Percentiles rank a stretch among this genome's conserved stretches.
These are phyloP conservation scores for Lepetodrilus schrolli DNA, from an alignment of 2,888 invertebrate species.

Conservation along the genomic window DNA sequence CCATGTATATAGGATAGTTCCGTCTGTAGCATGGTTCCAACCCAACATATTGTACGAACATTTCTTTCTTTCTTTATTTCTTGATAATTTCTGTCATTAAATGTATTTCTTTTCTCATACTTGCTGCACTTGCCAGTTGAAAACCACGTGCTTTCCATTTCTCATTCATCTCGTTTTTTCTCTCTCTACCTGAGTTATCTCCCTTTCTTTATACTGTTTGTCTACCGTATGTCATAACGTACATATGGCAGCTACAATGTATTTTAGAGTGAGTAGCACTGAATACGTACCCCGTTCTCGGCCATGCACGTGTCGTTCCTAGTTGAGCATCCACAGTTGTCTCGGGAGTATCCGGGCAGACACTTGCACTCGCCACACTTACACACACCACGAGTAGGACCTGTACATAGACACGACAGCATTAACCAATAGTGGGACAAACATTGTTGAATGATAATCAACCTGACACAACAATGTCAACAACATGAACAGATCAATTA, in stretches of 20 bases:
- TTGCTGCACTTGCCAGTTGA: too few species aligned
- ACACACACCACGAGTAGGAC: conserved; percentile 39
- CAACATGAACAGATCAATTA: too few species aligned
- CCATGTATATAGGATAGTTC: too few species aligned
- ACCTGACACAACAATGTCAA: too few species aligned
- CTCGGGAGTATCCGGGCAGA: conserved; percentile 35
- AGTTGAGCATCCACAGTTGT: conserved; percentile 44
- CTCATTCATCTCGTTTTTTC: neutral
- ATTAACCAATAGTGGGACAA: too few species aligned
- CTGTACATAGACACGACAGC: conserved; percentile 10
- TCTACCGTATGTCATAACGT: neutral
- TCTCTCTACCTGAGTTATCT: neutral
- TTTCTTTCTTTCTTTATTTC: too few species aligned
- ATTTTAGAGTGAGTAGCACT: neutral
- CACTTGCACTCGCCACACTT: conserved; percentile 42
- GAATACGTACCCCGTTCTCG: conserved; percentile 36
- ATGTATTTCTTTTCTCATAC: too few species aligned
- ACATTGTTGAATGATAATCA: too few species aligned
- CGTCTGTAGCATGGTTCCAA: too few species aligned
- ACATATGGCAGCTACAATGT: neutral
- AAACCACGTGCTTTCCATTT: too few species aligned
- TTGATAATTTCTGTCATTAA: too few species aligned
- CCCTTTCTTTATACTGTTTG: neutral
- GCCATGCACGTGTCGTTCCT: conserved; percentile 39
- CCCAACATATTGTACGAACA: too few species aligned